Evolutionary conservation across 2,888 invertebrate genomes (phyloP), one percentile per base, ranked within the genome.

Genomic region (Acronicta aceris): DNA sequence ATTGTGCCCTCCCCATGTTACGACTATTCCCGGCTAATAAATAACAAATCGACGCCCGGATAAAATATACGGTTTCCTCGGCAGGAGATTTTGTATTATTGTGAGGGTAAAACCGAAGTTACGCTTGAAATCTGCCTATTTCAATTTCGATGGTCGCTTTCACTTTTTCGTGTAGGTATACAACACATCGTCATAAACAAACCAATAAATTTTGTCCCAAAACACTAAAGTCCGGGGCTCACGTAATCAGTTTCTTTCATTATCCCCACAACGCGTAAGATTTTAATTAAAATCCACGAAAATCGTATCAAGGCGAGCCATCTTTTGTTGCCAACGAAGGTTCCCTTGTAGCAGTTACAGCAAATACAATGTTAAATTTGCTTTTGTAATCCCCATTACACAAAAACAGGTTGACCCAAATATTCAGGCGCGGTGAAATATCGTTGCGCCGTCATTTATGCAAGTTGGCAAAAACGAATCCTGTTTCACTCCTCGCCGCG

Each of bases 341-440:
- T 88, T 89, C 85, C 83, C 83, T 86, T 86, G 85, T 87, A 89
- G 83, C 88, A 89, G 89, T 92, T 89, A 89, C 86, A 90, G 78
- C 90, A 89, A 89, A 91, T 92, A 92, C 88, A 91, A 92, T 88
- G 90, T 89, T 88, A 89, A 92, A 92, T 92, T 91, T 91, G 89
- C 92, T 92, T 91, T 89, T 91, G 90, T 91, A 90, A 92, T 92
- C 87, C 89, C 87, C 84, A 90, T 92, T 92, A 92, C 88, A 90
- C 90, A 94, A 94, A 93, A 93, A 91, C 93, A 93, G 89, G 90
- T 92, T 93, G 93, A 93, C 94, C 94, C 90, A 90, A 94, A 94
- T 94, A 91, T 91, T 89, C 89, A 85, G 84, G 83, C 86, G 86
- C 83, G 85, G 89, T 92, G 87, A 92, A 92, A 93, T 91, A 94